These are phyloP conservation scores for Fragum fragum DNA, from an alignment of 2,888 invertebrate species.

Conservation along the genomic window DNA sequence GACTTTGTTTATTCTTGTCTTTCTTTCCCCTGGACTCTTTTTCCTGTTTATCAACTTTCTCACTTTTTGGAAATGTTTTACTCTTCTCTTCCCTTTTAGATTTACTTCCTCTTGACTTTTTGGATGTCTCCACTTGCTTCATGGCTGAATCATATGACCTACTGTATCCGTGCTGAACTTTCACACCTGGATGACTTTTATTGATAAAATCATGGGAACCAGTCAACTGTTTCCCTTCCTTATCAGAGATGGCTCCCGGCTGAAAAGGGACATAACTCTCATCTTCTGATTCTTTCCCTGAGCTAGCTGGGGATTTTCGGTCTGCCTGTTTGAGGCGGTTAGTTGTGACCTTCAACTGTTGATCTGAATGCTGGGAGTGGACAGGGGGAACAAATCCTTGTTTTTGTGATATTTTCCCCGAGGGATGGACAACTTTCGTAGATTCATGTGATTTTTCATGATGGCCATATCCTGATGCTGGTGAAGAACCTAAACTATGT, in stretches of 20 bases:
- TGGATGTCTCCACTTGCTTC: conserved; percentile 25
- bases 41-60: conserved; percentile 28
- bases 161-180: conserved; percentile 62
- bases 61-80: conserved; percentile 21
- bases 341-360: conserved; percentile 52
- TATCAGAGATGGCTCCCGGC: conserved; percentile 40
- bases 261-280: conserved; percentile 74
- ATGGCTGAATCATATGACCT: conserved; percentile 57
- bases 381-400: conserved; percentile 51
- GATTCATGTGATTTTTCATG: conserved; percentile 48
- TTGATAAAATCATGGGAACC: conserved; percentile 39
- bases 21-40: conserved; percentile 27
- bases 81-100: conserved; percentile 34
- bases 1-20: background rate
- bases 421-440: conserved; percentile 68
- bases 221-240: background rate
- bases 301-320: conserved; percentile 67
- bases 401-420: conserved; percentile 69
- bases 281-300: conserved; percentile 73
- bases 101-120: conserved; percentile 16
- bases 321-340: conserved; percentile 40
- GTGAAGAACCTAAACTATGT: conserved; percentile 70
- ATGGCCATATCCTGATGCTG: conserved; percentile 55
- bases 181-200: conserved; percentile 38
- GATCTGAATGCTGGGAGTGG: conserved; percentile 20